These are phyloP conservation scores for Mormyrus lacerda DNA, from an alignment of 2,113 vertebrate species.

Conservation along the genomic window DNA sequence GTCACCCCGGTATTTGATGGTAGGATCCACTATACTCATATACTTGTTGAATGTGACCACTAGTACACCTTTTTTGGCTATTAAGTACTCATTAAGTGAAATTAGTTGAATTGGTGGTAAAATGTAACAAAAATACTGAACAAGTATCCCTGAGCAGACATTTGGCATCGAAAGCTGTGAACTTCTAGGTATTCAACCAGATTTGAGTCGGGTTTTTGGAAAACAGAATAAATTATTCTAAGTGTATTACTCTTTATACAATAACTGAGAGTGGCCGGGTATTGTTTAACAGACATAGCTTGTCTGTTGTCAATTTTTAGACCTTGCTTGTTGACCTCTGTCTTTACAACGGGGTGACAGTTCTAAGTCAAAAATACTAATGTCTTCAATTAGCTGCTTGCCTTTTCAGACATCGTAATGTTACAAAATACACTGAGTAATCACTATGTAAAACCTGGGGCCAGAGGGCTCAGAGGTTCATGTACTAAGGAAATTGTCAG, in stretches of 20 bases:
- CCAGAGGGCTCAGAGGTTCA: neutral
- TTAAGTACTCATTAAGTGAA: neutral
- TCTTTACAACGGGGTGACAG: neutral
- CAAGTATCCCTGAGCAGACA: neutral
- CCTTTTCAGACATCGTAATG: neutral
- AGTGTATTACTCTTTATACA: neutral
- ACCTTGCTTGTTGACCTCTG: neutral
- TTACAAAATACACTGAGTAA: neutral
- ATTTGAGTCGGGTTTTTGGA: neutral
- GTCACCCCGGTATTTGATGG: neutral
- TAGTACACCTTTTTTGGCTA: neutral
- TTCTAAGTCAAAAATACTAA: neutral
- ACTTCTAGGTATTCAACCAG: neutral
- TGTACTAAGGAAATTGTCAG: neutral
- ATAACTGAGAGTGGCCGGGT: neutral
- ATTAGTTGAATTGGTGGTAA: neutral
- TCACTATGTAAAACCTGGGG: neutral
- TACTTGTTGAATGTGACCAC: neutral
- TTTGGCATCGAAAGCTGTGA: neutral
- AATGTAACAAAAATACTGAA: neutral
- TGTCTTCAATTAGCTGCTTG: neutral
- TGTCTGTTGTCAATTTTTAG: neutral
- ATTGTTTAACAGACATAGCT: neutral
- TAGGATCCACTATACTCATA: neutral
- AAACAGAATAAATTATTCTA: neutral